A percentile compares a stretch with the other conserved stretches of the same genome.
These are phyloP conservation scores for Nyctibius bracteatus DNA, from an alignment of 2,113 vertebrate species.

Conservation along the genomic window DNA sequence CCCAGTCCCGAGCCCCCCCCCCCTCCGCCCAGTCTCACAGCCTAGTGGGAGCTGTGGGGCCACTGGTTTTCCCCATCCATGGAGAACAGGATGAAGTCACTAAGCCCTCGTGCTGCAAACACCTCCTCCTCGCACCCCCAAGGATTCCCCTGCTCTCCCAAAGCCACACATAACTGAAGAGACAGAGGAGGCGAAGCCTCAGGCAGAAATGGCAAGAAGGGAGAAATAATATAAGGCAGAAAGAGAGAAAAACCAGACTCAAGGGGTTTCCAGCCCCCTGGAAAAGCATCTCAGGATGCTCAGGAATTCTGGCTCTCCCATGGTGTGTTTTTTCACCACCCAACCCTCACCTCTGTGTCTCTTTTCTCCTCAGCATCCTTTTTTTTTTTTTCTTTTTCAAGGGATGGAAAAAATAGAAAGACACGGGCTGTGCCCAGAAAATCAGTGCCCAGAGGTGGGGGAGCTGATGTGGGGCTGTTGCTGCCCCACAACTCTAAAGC, in stretches of 20 bases:
- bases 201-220: not conserved
- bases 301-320: not conserved
- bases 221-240: not conserved
- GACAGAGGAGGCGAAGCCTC: not conserved
- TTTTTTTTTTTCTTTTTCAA: too few relatives aligned
- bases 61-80: fast-evolving
- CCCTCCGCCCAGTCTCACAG: not conserved
- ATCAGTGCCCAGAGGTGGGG: not conserved
- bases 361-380: not conserved
- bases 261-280: not conserved
- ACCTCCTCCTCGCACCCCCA: not conserved
- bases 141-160: not conserved
- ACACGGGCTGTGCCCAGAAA: fast-evolving
- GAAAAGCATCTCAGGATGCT: not conserved
- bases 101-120: not conserved
- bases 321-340: too few relatives aligned
- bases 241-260: fast-evolving
- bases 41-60: not conserved
- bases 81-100: not conserved
- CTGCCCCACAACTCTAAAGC: fast-evolving
- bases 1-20: not conserved
- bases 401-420: too few relatives aligned
- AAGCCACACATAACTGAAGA: not conserved
- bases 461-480: not conserved
- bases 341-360: too few relatives aligned